Evolutionary conservation across 1,140 invertebrate species (phyloP).

Genomic region (Leptinotarsa undecemlineata): DNA sequence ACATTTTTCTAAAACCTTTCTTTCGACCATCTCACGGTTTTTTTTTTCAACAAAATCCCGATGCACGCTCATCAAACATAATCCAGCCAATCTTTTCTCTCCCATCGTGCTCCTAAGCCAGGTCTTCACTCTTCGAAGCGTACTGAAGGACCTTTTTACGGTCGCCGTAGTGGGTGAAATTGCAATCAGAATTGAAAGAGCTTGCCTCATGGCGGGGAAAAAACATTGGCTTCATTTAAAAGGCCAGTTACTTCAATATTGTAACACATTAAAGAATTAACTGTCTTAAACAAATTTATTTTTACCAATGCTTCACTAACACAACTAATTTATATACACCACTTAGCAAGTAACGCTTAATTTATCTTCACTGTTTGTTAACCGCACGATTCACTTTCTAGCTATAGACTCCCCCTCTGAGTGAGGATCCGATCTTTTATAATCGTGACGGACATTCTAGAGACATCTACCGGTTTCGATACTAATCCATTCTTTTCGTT

Average conservation of each 20-base stretch:
- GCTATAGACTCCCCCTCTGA: no score
- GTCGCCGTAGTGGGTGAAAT: slow-evolving; percentile 26
- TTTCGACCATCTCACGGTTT: slow-evolving; percentile 14
- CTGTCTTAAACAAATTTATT: no score
- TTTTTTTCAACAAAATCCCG: slow-evolving; percentile 12
- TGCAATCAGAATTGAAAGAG: slow-evolving; percentile 27
- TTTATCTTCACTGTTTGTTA: no score
- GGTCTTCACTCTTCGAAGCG: slow-evolving; percentile 31
- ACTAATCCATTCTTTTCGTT: no score
- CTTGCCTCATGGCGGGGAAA: slow-evolving; percentile 11
- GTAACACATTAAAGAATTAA: no score
- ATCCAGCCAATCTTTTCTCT: slow-evolving; percentile 21
- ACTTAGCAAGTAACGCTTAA: no score
- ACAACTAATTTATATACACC: no score
- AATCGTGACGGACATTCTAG: no score
- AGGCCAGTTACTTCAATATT: slow-evolving; percentile 23
- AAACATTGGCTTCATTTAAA: slow-evolving; percentile 29
- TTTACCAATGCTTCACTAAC: no score
- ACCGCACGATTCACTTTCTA: no score
- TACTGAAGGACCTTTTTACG: slow-evolving; percentile 29
- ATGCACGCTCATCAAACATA: slow-evolving; percentile 29
- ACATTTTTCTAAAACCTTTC: neutral
- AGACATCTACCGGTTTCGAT: no score
- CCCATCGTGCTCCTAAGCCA: slow-evolving; percentile 33
- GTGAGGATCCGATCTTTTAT: no score